Evolutionary conservation across 2,113 vertebrate genomes (phyloP).

Genomic region (Glaucidium brasilianum): DNA sequence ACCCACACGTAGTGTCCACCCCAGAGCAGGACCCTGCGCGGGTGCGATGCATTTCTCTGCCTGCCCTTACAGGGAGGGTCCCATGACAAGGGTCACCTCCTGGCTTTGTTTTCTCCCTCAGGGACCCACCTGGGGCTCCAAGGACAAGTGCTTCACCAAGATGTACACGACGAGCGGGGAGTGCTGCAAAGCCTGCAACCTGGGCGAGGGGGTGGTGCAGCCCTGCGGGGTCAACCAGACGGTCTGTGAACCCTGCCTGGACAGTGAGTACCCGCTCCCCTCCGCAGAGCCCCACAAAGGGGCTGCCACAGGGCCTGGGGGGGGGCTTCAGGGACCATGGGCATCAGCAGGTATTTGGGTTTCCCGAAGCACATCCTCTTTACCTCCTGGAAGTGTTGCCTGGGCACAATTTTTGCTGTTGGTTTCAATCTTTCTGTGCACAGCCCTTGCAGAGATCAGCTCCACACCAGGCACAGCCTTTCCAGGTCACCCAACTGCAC

Average conservation of each 20-base stretch:
- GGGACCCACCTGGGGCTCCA: constrained; percentile 11
- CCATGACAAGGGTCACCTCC: neutral
- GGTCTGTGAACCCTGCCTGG: constrained; percentile 86
- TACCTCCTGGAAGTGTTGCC: neutral
- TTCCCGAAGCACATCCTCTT: fast-evolving
- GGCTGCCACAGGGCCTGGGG: fast-evolving
- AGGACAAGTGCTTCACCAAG: constrained; percentile 69
- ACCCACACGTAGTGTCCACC: fast-evolving
- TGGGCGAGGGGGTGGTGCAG: constrained; percentile 88
- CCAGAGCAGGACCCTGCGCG: fast-evolving
- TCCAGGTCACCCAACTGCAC: neutral
- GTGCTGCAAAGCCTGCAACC: constrained; percentile 87
- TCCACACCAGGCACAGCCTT: fast-evolving
- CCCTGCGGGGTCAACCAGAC: constrained; percentile 86
- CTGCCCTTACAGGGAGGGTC: neutral
- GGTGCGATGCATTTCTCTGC: fast-evolving
- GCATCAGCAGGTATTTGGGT: too few species aligned
- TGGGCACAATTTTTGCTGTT: neutral
- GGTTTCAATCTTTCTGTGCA: fast-evolving
- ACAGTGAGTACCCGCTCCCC: constrained; percentile 85
- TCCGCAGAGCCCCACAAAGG: fast-evolving
- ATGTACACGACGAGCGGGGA: constrained; percentile 79
- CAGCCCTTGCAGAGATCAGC: neutral
- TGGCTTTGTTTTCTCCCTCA: neutral
- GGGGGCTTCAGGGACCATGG: fast-evolving